Percentiles rank a stretch among this genome's conserved stretches.
These are phyloP conservation scores for Strix occidentalis DNA, from an alignment of 2,797 vertebrate genomes.

Conservation along the genomic window DNA sequence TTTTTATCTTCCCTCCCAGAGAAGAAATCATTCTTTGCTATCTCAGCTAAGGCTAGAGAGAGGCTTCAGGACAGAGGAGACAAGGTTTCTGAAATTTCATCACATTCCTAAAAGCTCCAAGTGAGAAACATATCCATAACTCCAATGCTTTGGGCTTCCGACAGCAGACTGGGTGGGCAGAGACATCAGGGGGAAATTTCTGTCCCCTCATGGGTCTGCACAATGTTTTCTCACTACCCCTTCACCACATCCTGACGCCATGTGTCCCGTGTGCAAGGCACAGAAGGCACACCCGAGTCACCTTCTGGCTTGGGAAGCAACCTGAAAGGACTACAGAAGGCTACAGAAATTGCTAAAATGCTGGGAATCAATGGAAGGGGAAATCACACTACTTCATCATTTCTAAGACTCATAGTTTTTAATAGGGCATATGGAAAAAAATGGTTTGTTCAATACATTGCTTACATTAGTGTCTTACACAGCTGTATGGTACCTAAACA, in stretches of 20 bases:
- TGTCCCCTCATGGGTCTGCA: not conserved
- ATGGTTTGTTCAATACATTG: not conserved
- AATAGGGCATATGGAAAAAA: not conserved
- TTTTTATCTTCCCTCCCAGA: not conserved
- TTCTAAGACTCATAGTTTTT: not conserved
- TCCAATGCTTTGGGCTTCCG: not conserved
- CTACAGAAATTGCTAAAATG: not conserved
- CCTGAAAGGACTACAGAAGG: not conserved
- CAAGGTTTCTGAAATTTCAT: not conserved
- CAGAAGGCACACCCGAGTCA: not conserved
- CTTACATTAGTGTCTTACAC: not conserved
- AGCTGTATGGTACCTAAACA: not conserved
- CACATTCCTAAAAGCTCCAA: not conserved
- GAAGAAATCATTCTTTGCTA: not conserved
- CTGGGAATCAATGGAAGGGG: not conserved
- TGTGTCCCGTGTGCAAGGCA: not conserved
- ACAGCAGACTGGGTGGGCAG: accelerated
- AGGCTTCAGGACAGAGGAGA: not conserved
- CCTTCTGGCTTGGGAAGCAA: not conserved
- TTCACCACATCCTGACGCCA: not conserved
- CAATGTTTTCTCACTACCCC: not conserved
- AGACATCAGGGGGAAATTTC: not conserved
- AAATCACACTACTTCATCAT: not conserved
- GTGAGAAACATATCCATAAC: not conserved
- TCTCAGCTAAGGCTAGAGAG: not conserved